Percentiles rank a stretch among this genome's conserved stretches.
Conservation (phyloP, 2,113 vertebrate genomes). For the Oreochromis aureus region DNA sequence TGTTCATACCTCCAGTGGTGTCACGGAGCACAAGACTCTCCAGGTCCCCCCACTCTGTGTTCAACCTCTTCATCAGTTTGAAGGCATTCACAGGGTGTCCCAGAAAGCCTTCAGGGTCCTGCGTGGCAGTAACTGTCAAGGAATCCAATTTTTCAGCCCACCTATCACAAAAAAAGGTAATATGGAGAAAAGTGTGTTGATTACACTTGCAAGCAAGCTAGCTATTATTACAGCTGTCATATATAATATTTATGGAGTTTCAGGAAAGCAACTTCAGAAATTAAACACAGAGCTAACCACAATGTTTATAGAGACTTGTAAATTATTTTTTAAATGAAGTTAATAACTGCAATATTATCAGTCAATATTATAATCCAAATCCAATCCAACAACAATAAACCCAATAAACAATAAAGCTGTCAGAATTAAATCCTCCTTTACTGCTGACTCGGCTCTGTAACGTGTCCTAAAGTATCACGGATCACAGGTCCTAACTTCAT, state of each 20-base stretch:
- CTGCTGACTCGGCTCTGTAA: not conserved
- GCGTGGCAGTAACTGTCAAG: conserved; percentile 79
- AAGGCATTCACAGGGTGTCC: conserved; percentile 97
- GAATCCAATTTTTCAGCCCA: conserved; percentile 93
- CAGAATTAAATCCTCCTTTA: not conserved
- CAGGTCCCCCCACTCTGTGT: conserved; percentile 92
- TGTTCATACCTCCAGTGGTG: conserved; percentile 85
- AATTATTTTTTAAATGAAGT: not conserved
- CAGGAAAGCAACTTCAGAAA: not conserved
- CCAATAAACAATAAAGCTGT: not conserved
- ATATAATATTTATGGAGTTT: not conserved
- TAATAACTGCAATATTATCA: not conserved
- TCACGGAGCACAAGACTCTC: conserved; percentile 94
- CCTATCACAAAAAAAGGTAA: conserved; percentile 51
- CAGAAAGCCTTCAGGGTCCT: conserved; percentile 93
- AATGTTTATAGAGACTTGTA: not conserved
- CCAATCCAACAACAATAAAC: not conserved
- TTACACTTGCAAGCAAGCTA: not conserved
- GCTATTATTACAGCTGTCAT: not conserved
- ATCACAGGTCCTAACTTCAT: not conserved
- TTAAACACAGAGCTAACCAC: not conserved
- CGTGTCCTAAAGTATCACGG: not conserved
- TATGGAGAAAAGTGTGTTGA: not conserved
- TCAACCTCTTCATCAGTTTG: conserved; percentile 95
- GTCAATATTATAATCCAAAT: not conserved